Evolutionary conservation across 2,113 vertebrate species (phyloP).

Genomic region (Corythornis madagascariensis): DNA sequence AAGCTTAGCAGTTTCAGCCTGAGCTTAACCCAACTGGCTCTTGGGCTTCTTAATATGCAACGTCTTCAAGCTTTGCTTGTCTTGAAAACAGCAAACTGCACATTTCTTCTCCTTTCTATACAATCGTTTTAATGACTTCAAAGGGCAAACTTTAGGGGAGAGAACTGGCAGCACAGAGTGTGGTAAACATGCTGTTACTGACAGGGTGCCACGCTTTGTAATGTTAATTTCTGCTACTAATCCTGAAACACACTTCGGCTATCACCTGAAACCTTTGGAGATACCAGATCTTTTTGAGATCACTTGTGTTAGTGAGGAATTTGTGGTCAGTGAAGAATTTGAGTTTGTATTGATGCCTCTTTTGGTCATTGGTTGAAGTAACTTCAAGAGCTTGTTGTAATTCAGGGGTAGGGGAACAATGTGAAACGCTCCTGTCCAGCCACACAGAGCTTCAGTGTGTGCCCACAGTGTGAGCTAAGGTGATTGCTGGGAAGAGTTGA

Average conservation of each 20-base stretch:
- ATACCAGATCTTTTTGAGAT: not conserved
- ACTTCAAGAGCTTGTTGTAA: not conserved
- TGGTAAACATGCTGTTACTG: not conserved
- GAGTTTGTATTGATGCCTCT: not conserved
- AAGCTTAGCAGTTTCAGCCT: not conserved
- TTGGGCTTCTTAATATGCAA: not conserved
- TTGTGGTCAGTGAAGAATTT: not conserved
- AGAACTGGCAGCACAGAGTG: not conserved
- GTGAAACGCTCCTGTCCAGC: not conserved
- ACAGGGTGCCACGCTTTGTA: not conserved
- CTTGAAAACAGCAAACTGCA: not conserved
- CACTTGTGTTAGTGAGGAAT: not conserved
- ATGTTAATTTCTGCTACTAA: not conserved
- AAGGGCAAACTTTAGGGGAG: not conserved
- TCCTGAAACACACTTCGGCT: not conserved
- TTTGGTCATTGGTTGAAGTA: not conserved
- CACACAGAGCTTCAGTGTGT: accelerated
- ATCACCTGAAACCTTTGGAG: not conserved
- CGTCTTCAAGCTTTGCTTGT: not conserved
- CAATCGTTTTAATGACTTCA: not conserved
- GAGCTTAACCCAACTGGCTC: not conserved
- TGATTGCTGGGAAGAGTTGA: not conserved
- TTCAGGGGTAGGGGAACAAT: not conserved
- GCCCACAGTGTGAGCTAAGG: not conserved
- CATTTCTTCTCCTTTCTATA: not conserved